Evolutionary conservation across 1,140 invertebrate species (phyloP).

Genomic region (Rhopalosiphum maidis): DNA sequence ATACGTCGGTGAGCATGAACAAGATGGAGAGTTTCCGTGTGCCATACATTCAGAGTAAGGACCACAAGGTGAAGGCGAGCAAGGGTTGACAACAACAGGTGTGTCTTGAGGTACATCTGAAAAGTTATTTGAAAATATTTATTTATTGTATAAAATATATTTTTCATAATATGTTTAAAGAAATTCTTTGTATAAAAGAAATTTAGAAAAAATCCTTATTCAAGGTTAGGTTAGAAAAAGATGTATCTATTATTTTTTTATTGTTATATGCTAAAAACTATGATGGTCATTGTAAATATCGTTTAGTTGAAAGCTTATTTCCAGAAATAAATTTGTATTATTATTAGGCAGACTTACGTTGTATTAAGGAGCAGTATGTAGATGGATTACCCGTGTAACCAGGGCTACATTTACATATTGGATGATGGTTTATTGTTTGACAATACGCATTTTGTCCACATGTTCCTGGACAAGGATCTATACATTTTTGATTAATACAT

Average conservation of each 20-base stretch:
- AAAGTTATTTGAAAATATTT: not conserved
- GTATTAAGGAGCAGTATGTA: conserved; percentile 66
- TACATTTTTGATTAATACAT: conserved; percentile 73
- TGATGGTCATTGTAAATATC: not conserved
- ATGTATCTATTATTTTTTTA: no score
- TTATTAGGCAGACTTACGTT: conserved; percentile 63
- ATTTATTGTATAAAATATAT: not conserved
- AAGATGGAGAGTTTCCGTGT: conserved; percentile 68
- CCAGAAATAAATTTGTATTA: not conserved
- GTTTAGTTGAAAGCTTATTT: not conserved
- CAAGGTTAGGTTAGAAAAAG: no score
- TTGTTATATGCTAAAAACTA: not conserved
- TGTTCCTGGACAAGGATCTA: conserved; percentile 76
- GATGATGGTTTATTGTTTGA: conserved; percentile 70
- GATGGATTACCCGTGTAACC: conserved; percentile 78
- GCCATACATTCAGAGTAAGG: conserved; percentile 70
- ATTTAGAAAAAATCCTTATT: rapidly evolving
- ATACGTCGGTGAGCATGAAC: conserved; percentile 69
- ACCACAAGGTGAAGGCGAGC: conserved; percentile 75
- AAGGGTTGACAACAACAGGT: conserved; percentile 66
- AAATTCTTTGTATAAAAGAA: not conserved
- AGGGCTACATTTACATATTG: conserved; percentile 71
- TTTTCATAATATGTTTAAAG: not conserved
- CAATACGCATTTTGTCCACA: conserved; percentile 73
- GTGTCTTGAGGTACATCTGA: conserved; percentile 50